A percentile compares a stretch with the other conserved stretches of the same genome.
Conservation (phyloP, 2,888 invertebrate species). For the Saturnia japonica region DNA sequence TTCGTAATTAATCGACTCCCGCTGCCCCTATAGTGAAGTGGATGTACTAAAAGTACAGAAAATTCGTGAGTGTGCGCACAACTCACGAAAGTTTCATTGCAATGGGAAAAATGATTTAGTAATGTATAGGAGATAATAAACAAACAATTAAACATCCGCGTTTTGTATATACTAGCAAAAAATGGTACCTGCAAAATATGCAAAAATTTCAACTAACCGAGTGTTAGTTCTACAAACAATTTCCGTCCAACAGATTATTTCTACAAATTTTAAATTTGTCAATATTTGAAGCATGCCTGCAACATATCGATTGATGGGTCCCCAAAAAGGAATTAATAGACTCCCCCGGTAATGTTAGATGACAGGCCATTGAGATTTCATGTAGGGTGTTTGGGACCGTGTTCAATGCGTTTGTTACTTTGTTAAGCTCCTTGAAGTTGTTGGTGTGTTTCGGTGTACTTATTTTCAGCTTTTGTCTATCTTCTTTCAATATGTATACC, state of each 20-base stretch:
- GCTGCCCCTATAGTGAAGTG: too few species aligned
- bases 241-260: too few species aligned
- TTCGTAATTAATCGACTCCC: too few species aligned
- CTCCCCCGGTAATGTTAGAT: constrained; percentile 35
- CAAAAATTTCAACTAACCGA: neutral
- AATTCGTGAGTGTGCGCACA: too few species aligned
- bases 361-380: constrained; percentile 38
- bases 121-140: too few species aligned
- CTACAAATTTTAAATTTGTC: neutral
- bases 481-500: neutral
- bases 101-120: too few species aligned
- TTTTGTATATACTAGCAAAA: too few species aligned
- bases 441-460: neutral
- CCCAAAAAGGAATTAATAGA: constrained; percentile 35
- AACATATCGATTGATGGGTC: constrained; percentile 21
- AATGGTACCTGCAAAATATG: too few species aligned
- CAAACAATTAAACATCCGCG: neutral
- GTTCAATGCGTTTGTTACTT: constrained; percentile 33
- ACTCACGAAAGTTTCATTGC: too few species aligned
- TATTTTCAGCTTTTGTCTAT: neutral
- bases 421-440: constrained; percentile 22
- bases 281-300: neutral
- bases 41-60: too few species aligned
- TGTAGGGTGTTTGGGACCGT: constrained; percentile 21
- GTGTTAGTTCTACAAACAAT: too few species aligned